Conservation (phyloP, 2,888 invertebrate species). For the Caenorhabditis sinica region DNA sequence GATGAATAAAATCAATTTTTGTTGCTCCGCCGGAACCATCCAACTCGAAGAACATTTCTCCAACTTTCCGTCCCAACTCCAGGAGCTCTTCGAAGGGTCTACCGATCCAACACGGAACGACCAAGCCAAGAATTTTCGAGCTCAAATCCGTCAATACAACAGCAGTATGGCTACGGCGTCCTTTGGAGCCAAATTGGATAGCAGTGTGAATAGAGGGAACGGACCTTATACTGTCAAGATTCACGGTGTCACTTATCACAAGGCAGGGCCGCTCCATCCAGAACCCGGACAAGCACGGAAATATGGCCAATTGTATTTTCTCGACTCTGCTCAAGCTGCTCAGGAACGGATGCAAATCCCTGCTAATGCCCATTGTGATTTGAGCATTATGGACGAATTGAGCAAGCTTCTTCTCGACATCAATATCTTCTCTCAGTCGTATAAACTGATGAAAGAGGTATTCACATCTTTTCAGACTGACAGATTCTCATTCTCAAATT, state of each 20-base stretch:
- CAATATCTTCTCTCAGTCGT: neutral
- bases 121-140: neutral
- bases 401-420: constrained; percentile 15
- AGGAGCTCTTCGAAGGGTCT: neutral
- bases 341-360: constrained; percentile 22
- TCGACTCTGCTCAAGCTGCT: constrained; percentile 42
- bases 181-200: constrained; percentile 46
- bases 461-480: neutral
- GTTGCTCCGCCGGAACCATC: neutral
- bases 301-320: constrained; percentile 2
- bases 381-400: constrained; percentile 46
- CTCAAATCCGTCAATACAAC: constrained; percentile 52
- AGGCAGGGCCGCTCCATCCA: constrained; percentile 40
- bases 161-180: constrained; percentile 54
- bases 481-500: neutral
- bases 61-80: constrained; percentile 5
- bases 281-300: neutral
- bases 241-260: constrained; percentile 58
- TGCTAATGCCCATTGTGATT: constrained; percentile 48
- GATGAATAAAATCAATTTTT: neutral
- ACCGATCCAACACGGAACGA: neutral
- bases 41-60: neutral
- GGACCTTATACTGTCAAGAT: constrained; percentile 60
- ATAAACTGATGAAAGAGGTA: too few relatives aligned
- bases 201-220: constrained; percentile 25